Evolutionary conservation across 2,888 invertebrate species (phyloP), one percentile per base, ranked within the genome.

Genomic region (Willowsia nigromaculata): DNA sequence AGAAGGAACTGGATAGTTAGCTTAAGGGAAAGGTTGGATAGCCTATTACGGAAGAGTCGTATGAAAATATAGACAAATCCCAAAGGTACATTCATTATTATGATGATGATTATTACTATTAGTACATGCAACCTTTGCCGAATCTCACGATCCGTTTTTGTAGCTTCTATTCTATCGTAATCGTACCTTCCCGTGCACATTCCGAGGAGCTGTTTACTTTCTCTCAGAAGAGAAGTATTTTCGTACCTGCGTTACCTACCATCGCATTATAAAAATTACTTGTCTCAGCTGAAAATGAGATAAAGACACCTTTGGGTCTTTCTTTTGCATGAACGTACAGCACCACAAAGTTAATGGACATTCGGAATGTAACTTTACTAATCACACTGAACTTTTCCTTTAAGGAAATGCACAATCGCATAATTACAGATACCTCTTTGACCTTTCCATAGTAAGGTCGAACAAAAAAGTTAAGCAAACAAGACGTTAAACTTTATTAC

Each of bases 31-130:
- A 59, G n/a, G 33, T 13, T 18, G 22, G 53, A 50, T 4, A 53
- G 11, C 53, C 53, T 22, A 53, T 85, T 37, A n/a, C n/a, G n/a
- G n/a, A n/a, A n/a, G 65, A 78, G 33, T 47, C 71, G 62, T 68
- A 76, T 86, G 80, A 80, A 65, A 78, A 43, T n/a, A n/a, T 18
- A 81, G 56, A 87, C 59, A 71, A 87, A 71, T 88, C 88, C 88
- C 88, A n/a, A 40, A 18, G 88, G 88, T 71, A 82, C 88, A 37
- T 82, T 88, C 82, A 82, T 82, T 82, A 50, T 80, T 50, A 86
- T 86, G 62, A 85, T 62, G 62, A 85, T 85, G 85, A 59, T 85
- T 76, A 76, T 76, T 85, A 37, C 71, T 33, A 71, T 53, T 43
- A 68, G 65, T 83, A 50, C 68, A 50, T 9, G 9, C 83, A 30